Evolutionary conservation across 2,113 vertebrate species (phyloP).

Genomic region (Cinclus cinclus): DNA sequence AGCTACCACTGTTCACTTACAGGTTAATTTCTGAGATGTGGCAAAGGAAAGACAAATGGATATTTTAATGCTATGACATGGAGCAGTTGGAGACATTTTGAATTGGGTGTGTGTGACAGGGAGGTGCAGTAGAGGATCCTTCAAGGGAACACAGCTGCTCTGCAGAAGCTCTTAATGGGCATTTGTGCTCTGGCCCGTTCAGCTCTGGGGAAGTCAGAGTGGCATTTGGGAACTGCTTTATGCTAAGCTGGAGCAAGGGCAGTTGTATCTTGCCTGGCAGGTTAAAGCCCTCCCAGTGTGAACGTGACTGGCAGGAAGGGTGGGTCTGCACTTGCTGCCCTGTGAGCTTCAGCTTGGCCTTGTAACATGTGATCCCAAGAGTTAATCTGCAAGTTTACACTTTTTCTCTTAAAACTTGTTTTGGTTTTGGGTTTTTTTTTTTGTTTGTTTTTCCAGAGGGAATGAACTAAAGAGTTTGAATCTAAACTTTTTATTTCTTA

Average conservation of each 20-base stretch:
- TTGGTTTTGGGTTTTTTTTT: accelerated
- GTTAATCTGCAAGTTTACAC: not conserved
- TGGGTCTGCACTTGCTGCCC: not conserved
- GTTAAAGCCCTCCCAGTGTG: not conserved
- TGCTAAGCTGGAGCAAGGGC: not conserved
- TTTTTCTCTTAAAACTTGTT: not conserved
- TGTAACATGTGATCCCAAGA: accelerated
- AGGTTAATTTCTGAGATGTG: not conserved
- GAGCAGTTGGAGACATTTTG: not conserved
- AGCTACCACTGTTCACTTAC: not conserved
- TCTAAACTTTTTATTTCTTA: not conserved
- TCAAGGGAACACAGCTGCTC: not conserved
- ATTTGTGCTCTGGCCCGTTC: not conserved
- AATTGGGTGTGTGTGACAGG: not conserved
- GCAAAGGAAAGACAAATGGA: not conserved
- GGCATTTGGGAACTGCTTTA: not conserved
- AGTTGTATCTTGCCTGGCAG: not conserved
- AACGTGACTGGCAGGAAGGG: not conserved
- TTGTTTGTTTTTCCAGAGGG: accelerated
- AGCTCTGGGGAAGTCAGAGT: not conserved
- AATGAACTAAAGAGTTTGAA: not conserved
- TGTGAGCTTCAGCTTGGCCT: not conserved
- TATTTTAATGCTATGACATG: not conserved
- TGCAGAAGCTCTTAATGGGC: not conserved
- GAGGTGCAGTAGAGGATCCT: not conserved